Conservation (phyloP, 2,113 vertebrate species). For the Menura novaehollandiae region DNA sequence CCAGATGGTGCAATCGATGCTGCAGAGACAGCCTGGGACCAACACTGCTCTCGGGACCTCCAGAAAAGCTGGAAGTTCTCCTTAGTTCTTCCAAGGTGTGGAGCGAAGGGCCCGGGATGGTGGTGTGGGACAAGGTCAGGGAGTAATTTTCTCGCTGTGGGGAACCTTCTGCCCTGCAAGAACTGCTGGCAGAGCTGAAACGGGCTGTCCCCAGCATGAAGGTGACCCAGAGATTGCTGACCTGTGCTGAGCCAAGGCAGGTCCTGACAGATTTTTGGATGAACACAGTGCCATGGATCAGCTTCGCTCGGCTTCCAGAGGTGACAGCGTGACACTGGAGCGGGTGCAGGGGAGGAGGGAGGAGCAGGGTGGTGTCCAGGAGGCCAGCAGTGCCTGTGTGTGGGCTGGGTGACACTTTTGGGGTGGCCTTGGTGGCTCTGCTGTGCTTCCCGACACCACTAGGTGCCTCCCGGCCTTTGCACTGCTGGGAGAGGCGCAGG, state of each 20-base stretch:
- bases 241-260: not conserved
- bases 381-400: not conserved
- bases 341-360: accelerated
- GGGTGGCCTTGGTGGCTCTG: slow-evolving; percentile 45
- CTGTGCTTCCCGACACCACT: slow-evolving; percentile 33
- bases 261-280: accelerated
- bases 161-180: not conserved
- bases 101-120: accelerated
- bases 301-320: accelerated
- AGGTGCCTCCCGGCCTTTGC: slow-evolving; percentile 52
- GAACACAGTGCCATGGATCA: accelerated
- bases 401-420: not conserved
- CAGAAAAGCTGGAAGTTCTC: not conserved
- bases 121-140: not conserved
- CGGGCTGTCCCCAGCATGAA: accelerated
- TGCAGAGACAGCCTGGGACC: not conserved
- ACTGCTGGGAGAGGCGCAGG: not conserved
- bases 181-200: not conserved
- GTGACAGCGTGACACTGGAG: accelerated
- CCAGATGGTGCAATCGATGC: not conserved
- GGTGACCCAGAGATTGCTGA: not conserved
- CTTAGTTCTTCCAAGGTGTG: not conserved
- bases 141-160: no score
- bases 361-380: not conserved
- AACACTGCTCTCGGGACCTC: accelerated